phyloP scores from a whole-genome alignment of 2,113 vertebrate species.

The Toxotes chatareus region DNA sequence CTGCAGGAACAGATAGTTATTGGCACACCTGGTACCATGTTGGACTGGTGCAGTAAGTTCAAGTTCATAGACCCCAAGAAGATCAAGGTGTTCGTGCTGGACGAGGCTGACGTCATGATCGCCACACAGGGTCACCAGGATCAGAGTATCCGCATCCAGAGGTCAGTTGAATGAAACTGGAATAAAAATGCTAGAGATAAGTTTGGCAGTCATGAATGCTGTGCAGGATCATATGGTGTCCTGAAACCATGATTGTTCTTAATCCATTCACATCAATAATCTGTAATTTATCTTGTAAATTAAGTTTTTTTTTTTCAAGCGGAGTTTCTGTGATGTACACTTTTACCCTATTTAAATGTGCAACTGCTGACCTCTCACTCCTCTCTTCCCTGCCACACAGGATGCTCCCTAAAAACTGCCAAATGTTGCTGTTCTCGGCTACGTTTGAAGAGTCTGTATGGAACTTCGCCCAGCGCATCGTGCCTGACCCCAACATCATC shows the following conservation, averaged over 20 bases:
- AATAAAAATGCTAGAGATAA: not conserved
- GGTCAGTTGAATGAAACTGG: conserved; percentile 76
- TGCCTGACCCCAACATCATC: conserved; percentile 97
- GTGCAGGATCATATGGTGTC: not conserved
- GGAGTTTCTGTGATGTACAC: not conserved
- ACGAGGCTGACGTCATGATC: conserved; percentile 98
- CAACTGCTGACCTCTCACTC: not conserved
- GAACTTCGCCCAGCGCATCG: conserved; percentile 95
- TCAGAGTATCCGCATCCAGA: conserved; percentile 98
- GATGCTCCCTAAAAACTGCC: conserved; percentile 92
- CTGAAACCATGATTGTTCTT: not conserved
- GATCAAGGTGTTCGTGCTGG: conserved; percentile 96
- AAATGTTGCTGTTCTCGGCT: conserved; percentile 98
- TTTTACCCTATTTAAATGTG: not conserved
- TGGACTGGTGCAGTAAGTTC: conserved; percentile 97
- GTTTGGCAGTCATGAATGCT: not conserved
- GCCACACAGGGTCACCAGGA: conserved; percentile 98
- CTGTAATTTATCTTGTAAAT: not conserved
- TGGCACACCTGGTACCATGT: conserved; percentile 94
- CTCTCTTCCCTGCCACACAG: conserved; percentile 70
- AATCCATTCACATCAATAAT: not conserved
- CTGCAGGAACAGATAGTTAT: conserved; percentile 97
- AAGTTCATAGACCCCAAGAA: conserved; percentile 96
- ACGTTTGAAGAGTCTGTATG: conserved; percentile 97
- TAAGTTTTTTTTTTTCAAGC: not conserved